Evolutionary conservation across 1,140 invertebrate species (phyloP), one percentile per base, ranked within the genome.

Genomic region (Drepana arcuata): DNA sequence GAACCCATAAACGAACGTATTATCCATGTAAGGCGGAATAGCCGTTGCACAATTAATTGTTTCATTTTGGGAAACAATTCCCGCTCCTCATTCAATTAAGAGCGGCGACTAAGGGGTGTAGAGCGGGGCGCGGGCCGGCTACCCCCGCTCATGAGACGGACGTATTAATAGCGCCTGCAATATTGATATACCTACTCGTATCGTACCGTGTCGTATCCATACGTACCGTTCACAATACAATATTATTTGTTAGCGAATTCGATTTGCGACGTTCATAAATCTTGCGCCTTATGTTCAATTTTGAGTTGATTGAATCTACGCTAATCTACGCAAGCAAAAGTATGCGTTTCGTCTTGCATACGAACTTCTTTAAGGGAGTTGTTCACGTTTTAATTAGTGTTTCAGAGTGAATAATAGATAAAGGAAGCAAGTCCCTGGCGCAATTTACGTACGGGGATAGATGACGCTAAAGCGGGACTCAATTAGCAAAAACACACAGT

Each of bases 1-100:
- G 73, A 72, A 69, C 62, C 73, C 65, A 82, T 82, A 82, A 80
- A 82, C 74, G 78, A 74, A 74, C 77, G 74, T 77, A 82, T 82
- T 82, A 82, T 82, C 78, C 78, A 82, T 82, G 78, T 82, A 82
- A 82, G 78, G 78, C 78, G 74, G 69, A 79, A 82, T 82, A 82
- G 74, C 78, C 78, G 78, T 79, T 79, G 78, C 78, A 82, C 78
- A 82, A 82, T 82, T 82, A 82, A 82, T 82, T 82, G 78, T 81
- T 81, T 81, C 77, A 82, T 79, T 82, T 82, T 79, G 78, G 74
- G 74, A 82, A 82, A 82, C 78, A 82, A 79, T 81, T 81, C 74
- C 74, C 77, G 72, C 77, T 81, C 74, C 77, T 81, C 77, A 81
- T 81, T 81, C 77, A 81, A 81, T 81, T 81, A 81, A 79, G 77